phyloP scores from a whole-genome alignment of 2,113 vertebrate species.

The Baryphthengus martii region DNA sequence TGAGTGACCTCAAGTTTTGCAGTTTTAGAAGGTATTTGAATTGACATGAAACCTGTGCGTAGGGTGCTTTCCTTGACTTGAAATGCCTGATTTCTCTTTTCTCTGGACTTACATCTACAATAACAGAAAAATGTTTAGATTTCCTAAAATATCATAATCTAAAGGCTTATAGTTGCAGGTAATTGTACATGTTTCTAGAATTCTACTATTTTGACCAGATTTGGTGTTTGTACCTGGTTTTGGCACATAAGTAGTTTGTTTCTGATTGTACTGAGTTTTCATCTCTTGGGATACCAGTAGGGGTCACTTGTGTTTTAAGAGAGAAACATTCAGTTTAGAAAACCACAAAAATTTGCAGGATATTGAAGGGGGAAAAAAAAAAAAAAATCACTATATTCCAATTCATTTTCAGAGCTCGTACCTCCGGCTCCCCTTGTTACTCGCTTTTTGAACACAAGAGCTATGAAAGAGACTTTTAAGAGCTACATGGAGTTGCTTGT shows the following conservation, averaged over 20 bases:
- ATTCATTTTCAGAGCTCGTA: constrained; percentile 78
- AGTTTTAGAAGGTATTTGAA: background rate
- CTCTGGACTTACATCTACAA: background rate
- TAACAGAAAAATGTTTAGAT: background rate
- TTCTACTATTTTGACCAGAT: background rate
- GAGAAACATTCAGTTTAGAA: background rate
- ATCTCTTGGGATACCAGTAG: constrained; percentile 36
- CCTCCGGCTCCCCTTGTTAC: constrained; percentile 84
- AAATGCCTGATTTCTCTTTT: background rate
- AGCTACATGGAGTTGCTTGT: constrained; percentile 95
- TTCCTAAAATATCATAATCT: background rate
- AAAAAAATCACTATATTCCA: background rate
- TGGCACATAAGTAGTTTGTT: background rate
- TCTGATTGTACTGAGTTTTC: background rate
- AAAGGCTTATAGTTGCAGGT: background rate
- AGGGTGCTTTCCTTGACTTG: background rate
- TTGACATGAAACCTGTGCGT: background rate
- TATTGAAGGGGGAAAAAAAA: background rate
- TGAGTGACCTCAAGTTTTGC: background rate
- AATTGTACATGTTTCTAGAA: background rate
- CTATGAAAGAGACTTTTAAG: constrained; percentile 97
- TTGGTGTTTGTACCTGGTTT: background rate
- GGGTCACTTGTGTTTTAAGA: constrained; percentile 45
- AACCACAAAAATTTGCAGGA: background rate
- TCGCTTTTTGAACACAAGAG: constrained; percentile 91